These are phyloP conservation scores for Caenorhabditis wallacei DNA, from an alignment of 2,888 invertebrate species.

Conservation along the genomic window DNA sequence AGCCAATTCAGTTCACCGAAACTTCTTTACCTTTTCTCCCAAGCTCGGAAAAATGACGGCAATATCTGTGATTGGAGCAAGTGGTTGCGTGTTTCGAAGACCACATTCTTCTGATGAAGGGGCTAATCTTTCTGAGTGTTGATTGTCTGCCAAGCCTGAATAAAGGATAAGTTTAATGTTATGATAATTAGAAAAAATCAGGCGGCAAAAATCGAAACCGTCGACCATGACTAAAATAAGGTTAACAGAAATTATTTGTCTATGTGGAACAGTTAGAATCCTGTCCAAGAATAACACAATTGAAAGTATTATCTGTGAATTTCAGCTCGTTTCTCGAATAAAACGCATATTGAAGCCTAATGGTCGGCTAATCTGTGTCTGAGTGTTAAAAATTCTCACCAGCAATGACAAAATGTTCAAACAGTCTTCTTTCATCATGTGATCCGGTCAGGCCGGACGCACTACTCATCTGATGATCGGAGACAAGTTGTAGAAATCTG, in stretches of 20 bases:
- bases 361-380: too few relatives aligned
- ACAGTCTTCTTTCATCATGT: constrained; percentile 78
- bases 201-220: too few relatives aligned
- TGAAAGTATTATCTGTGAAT: too few relatives aligned
- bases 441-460: constrained; percentile 32
- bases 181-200: too few relatives aligned
- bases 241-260: too few relatives aligned
- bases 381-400: constrained; percentile 90
- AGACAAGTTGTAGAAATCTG: neutral
- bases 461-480: constrained; percentile 40
- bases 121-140: constrained; percentile 83
- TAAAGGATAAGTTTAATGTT: too few relatives aligned
- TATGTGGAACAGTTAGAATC: too few relatives aligned
- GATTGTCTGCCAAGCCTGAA: constrained; percentile 60
- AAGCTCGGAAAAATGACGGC: constrained; percentile 93
- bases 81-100: constrained; percentile 83
- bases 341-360: too few relatives aligned
- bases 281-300: too few relatives aligned
- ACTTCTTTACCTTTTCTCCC: constrained; percentile 87
- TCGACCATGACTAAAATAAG: too few relatives aligned
- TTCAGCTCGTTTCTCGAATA: constrained; percentile 51
- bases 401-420: constrained; percentile 97
- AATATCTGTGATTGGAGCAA: constrained; percentile 96
- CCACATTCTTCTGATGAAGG: constrained; percentile 81
- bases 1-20: too few relatives aligned